Evolutionary conservation across 2,113 vertebrate species (phyloP).

Genomic region (Typhlomys cinereus): DNA sequence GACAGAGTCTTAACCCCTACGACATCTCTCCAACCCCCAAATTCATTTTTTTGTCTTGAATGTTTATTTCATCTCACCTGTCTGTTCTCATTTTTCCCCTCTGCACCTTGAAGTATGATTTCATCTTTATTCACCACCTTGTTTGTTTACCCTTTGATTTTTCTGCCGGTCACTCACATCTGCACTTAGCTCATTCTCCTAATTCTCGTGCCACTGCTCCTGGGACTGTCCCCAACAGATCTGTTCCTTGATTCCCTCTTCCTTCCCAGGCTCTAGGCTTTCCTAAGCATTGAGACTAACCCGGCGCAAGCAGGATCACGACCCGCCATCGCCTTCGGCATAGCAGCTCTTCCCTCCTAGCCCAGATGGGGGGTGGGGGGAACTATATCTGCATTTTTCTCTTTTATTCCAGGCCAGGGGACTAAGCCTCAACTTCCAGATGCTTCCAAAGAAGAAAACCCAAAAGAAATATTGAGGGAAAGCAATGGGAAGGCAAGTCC

Average conservation of each 20-base stretch:
- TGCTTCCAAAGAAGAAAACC: constrained; percentile 30
- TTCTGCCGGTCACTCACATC: not conserved
- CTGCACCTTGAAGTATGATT: not conserved
- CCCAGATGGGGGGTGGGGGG: not conserved
- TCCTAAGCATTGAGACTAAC: not conserved
- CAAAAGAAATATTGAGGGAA: not conserved
- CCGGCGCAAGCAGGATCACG: not conserved
- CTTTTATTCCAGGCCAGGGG: constrained; percentile 56
- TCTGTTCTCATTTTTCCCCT: not conserved
- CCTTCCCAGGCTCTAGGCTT: not conserved
- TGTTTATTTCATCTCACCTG: not conserved
- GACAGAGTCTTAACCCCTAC: too few relatives aligned
- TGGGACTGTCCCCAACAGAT: not conserved
- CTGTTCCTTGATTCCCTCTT: not conserved
- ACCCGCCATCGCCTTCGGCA: not conserved
- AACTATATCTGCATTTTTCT: constrained; percentile 55
- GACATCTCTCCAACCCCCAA: too few relatives aligned
- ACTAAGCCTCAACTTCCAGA: constrained; percentile 13
- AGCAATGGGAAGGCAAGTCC: not conserved
- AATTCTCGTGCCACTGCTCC: not conserved
- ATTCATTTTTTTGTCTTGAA: too few relatives aligned
- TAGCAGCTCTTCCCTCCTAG: not conserved
- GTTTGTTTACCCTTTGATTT: not conserved
- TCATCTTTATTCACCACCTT: not conserved
- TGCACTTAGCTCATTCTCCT: not conserved